A percentile compares a stretch with the other conserved stretches of the same genome.
Conservation (phyloP, 2,113 vertebrate species). For the Excalfactoria chinensis region DNA sequence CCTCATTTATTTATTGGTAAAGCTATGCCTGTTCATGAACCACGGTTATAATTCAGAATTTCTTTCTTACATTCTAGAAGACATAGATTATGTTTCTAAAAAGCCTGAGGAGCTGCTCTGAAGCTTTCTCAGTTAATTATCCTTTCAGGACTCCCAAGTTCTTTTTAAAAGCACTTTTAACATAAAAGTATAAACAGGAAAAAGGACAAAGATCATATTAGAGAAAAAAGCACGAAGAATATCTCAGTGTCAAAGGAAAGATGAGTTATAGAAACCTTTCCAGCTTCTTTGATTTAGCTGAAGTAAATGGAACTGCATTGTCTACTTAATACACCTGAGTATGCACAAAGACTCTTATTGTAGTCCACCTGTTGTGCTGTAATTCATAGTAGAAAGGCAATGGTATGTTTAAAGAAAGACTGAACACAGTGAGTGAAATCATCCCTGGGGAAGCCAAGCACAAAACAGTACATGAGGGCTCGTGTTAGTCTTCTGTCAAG, state of each 20-base stretch:
- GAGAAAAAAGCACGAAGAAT: neutral
- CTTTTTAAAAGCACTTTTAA: neutral
- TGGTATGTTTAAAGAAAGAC: neutral
- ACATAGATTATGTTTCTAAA: neutral
- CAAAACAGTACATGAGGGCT: neutral
- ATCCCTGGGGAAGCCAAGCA: slow-evolving; percentile 22
- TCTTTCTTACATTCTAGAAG: neutral
- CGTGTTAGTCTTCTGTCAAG: neutral
- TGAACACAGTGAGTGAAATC: neutral
- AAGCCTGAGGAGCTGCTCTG: neutral
- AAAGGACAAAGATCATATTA: neutral
- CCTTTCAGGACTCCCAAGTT: neutral
- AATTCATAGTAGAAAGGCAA: neutral
- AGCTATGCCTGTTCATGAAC: neutral
- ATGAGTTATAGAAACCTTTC: neutral
- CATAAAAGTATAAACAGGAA: neutral
- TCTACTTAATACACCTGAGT: neutral
- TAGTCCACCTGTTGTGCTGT: neutral
- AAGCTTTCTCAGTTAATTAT: neutral
- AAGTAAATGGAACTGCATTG: neutral
- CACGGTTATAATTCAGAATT: neutral
- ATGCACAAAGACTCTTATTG: neutral
- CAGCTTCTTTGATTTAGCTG: neutral
- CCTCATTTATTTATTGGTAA: neutral
- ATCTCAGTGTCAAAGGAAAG: neutral